Evolutionary conservation across 2,113 vertebrate species (phyloP).

Genomic region (Neotoma lepida): DNA sequence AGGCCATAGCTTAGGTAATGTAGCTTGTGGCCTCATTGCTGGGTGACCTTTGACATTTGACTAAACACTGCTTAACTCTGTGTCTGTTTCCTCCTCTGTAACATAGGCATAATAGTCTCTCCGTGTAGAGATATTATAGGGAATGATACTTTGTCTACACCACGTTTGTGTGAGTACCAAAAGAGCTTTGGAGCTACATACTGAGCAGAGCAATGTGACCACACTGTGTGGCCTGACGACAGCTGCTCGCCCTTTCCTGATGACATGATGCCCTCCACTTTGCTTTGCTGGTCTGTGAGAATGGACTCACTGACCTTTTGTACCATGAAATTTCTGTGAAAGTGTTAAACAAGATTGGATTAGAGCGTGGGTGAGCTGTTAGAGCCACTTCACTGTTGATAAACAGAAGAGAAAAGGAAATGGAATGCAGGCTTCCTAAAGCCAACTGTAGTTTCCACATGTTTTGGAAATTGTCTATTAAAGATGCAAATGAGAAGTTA

Average conservation of each 20-base stretch:
- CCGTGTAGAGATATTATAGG: not conserved
- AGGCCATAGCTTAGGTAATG: not conserved
- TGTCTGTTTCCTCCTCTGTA: not conserved
- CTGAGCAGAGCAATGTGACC: not conserved
- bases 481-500: conserved; percentile 63
- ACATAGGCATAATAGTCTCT: not conserved
- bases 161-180: not conserved
- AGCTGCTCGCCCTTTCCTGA: not conserved
- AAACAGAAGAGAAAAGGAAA: not conserved
- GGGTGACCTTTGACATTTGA: not conserved
- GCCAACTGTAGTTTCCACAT: conserved; percentile 1
- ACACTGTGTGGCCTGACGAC: not conserved
- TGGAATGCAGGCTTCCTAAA: conserved; percentile 22
- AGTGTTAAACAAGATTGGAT: not conserved
- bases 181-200: not conserved
- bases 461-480: conserved; percentile 61
- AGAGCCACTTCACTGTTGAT: not conserved
- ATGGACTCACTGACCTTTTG: not conserved
- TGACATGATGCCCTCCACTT: not conserved
- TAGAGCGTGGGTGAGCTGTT: not conserved
- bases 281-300: not conserved
- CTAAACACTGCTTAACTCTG: too few relatives aligned
- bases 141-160: not conserved
- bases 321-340: not conserved
- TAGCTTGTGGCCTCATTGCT: not conserved